Base-by-base conservation (phyloP, 2,888 invertebrate genomes). In the Drepanosiphum platanoidis region DNA sequence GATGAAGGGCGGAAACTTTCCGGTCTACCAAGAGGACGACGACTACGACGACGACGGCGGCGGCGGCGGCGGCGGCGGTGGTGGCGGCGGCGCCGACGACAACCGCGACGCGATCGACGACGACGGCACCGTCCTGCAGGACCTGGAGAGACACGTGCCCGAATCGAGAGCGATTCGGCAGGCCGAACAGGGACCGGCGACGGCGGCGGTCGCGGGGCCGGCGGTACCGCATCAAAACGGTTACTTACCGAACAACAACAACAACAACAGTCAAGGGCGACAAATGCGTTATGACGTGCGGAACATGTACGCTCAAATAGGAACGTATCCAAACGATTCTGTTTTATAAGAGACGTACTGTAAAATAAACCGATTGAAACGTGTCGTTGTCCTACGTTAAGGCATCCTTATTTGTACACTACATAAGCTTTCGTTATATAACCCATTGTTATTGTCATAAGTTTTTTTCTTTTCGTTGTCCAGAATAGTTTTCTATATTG, bases 241-340 rank as follows among this genome's bases (percentile, higher is more conserved):
- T 8, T 27, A 66, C 30, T 13, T 84, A 30, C 84, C 84, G 30
- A 84, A 84, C 39, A 13, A 22, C 15, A 32, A 2, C 18, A 22
- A 58, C 11, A 3, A 34, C 58, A 46, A 64, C 8, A 34, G 34
- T 3, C n/a, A 7, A 8, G 66, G 7, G n/a, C 75, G 18, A 58
- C 88, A 9, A 27, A 9, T 68, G 39, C 84, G 52, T 39, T 52
- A 77, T 80, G 88, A 89, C 1, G 87, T 89, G 86, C 84, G 88
- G 86, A 87, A 90, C 86, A 91, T 91, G 90, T 90, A 90, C 88
- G 90, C 90, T 81, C 90, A 91, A 87, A 90, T 91, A 46, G 90
- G 90, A 86, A 89, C 89, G 18, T 90, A 90, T 87, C 89, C 89
- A 3, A 77, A 84, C 5, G 72, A 72, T 8, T n/a, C 71, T 18